These are phyloP conservation scores for Megastigmus dorsalis DNA, from an alignment of 2,888 invertebrate genomes.

Conservation along the genomic window DNA sequence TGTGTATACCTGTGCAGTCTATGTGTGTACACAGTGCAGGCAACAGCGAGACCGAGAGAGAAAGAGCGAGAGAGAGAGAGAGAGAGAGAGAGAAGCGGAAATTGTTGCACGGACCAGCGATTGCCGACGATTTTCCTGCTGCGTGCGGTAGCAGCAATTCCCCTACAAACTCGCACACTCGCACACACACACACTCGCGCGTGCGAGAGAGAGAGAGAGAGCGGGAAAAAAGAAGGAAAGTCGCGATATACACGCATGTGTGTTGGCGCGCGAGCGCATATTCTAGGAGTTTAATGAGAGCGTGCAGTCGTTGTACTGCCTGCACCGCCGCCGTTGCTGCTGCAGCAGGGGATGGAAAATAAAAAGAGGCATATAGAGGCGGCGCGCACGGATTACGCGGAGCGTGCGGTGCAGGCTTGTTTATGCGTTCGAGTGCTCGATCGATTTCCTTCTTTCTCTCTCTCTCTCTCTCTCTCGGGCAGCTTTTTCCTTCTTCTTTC, in stretches of 20 bases:
- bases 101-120: conserved; percentile 53
- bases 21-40: too few species aligned
- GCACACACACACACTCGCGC: background rate
- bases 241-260: background rate
- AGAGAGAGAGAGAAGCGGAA: conserved; percentile 40
- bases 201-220: too few species aligned
- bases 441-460: background rate
- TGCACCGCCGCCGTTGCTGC: background rate
- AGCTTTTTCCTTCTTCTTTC: background rate
- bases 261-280: background rate
- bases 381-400: background rate
- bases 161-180: too few species aligned
- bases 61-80: background rate
- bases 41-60: background rate
- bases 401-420: conserved; percentile 14
- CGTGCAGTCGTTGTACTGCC: background rate
- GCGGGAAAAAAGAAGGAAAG: too few species aligned
- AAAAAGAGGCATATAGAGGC: conserved; percentile 14
- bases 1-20: too few species aligned
- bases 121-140: conserved; percentile 41
- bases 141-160: too few species aligned
- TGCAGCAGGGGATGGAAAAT: background rate
- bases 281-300: background rate
- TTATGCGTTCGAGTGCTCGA: conserved; percentile 9
- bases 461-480: background rate